phyloP scores from a whole-genome alignment of 2,888 invertebrate species.

The Xestia sexstrigata region DNA sequence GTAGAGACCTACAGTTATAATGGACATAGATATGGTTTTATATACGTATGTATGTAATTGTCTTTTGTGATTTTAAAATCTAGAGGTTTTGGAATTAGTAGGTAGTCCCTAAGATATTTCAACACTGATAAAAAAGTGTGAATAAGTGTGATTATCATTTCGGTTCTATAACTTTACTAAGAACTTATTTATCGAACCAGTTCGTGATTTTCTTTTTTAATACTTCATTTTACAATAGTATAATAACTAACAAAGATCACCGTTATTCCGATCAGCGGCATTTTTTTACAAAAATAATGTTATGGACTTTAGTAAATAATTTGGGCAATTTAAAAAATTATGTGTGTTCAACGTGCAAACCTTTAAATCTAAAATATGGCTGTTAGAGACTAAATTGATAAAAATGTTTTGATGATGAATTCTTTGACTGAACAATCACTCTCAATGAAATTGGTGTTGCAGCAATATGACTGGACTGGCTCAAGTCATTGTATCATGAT shows the following conservation, averaged over 20 bases:
- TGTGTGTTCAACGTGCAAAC: background rate
- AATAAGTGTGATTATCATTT: background rate
- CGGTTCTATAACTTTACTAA: background rate
- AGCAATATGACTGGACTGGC: background rate
- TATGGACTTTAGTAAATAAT: background rate
- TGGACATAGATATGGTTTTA: slow-evolving; percentile 39
- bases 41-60: slow-evolving; percentile 12
- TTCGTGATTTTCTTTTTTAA: background rate
- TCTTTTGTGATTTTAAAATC: slow-evolving; percentile 1
- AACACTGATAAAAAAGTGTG: no score
- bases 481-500: no score
- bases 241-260: background rate
- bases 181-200: background rate
- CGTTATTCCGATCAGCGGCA: background rate
- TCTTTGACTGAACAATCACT: background rate
- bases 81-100: background rate
- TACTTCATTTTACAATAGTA: background rate
- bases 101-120: no score
- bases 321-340: background rate
- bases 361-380: background rate
- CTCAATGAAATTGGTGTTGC: background rate
- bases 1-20: slow-evolving; percentile 62
- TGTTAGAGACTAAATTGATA: no score
- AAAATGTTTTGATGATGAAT: background rate
- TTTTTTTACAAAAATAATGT: background rate